A percentile compares a stretch with the other conserved stretches of the same genome.
Conservation (phyloP, 2,888 invertebrate genomes). For the Pseudoips prasinana region DNA sequence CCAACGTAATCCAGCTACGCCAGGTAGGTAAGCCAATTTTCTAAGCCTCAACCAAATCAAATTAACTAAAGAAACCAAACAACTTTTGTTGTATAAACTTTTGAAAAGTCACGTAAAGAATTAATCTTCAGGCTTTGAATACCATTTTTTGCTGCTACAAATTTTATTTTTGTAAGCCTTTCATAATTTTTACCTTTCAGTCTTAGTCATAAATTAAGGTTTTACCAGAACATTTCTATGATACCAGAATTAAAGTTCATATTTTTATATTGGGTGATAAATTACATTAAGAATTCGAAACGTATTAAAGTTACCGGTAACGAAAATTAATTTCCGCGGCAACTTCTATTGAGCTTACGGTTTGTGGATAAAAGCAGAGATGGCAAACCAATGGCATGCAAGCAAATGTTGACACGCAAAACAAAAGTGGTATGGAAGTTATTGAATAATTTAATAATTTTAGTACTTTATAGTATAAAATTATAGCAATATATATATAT, state of each 20-base stretch:
- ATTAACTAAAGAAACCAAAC: slow-evolving; percentile 23
- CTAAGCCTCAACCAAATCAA: slow-evolving; percentile 22
- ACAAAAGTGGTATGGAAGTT: no score
- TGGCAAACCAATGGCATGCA: no score
- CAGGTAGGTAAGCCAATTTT: slow-evolving; percentile 9
- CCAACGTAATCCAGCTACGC: slow-evolving; percentile 8
- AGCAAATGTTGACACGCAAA: no score
- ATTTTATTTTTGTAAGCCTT: slow-evolving; percentile 32
- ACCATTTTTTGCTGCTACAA: slow-evolving; percentile 19
- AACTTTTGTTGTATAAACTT: slow-evolving; percentile 27
- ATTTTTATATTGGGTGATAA: not conserved
- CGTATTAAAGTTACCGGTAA: no score
- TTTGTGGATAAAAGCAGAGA: no score
- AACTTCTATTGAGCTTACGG: no score
- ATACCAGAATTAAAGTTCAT: slow-evolving; percentile 8
- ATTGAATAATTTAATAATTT: no score
- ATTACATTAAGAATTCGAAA: no score
- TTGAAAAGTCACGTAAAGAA: slow-evolving; percentile 34
- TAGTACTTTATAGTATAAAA: no score
- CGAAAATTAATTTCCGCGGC: no score
- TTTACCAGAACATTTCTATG: slow-evolving; percentile 17
- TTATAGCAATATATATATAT: no score
- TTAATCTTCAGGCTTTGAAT: slow-evolving; percentile 33
- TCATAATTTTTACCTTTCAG: slow-evolving; percentile 20
- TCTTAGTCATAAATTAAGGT: slow-evolving; percentile 25